Evolutionary conservation across 2,888 invertebrate species (phyloP).

Genomic region (Ethmia dodecea): DNA sequence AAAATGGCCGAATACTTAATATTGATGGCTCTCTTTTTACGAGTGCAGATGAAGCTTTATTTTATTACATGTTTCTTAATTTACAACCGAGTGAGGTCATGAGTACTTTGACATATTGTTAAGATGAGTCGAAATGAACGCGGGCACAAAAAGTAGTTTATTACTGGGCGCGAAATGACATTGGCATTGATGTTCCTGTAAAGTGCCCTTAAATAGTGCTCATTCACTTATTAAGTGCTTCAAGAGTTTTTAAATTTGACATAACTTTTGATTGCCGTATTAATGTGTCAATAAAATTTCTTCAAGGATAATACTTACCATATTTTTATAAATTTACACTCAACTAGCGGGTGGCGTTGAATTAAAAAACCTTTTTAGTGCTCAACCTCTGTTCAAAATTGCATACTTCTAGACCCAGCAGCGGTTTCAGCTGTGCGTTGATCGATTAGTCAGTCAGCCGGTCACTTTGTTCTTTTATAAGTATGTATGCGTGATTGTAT

Average conservation of each 20-base stretch:
- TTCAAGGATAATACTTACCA: too few species aligned
- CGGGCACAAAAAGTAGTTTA: constrained; percentile 17
- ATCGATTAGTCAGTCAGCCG: too few species aligned
- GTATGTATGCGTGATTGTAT: too few species aligned
- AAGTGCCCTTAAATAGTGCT: constrained; percentile 6
- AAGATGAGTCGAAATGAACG: constrained; percentile 5
- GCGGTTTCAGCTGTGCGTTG: too few species aligned
- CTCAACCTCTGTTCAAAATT: too few species aligned
- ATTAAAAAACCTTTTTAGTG: too few species aligned
- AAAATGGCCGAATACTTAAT: constrained; percentile 36
- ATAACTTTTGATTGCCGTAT: background rate
- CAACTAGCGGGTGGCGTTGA: too few species aligned
- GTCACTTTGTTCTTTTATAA: too few species aligned
- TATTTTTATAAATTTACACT: too few species aligned
- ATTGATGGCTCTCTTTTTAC: constrained; percentile 60
- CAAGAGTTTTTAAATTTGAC: background rate
- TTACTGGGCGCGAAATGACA: constrained; percentile 22
- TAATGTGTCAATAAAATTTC: too few species aligned
- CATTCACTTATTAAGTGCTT: background rate
- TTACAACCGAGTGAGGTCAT: constrained; percentile 39
- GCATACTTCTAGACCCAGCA: too few species aligned
- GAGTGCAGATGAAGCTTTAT: constrained; percentile 38
- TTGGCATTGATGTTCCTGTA: constrained; percentile 6
- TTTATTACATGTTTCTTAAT: constrained; percentile 46
- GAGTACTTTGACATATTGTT: constrained; percentile 30